phyloP scores from a whole-genome alignment of 2,797 vertebrate species.

The Cossypha caffra region DNA sequence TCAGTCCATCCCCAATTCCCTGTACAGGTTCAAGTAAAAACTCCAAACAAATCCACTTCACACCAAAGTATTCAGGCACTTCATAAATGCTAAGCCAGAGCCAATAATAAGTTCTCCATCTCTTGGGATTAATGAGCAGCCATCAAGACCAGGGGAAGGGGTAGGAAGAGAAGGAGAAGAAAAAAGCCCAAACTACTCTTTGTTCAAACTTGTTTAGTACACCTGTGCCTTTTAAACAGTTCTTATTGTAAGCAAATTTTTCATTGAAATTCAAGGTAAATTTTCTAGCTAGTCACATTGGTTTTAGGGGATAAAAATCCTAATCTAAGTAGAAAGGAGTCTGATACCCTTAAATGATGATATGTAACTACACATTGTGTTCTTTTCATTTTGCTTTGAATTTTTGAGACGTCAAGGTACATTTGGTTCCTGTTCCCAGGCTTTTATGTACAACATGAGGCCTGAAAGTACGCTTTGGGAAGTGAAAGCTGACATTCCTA shows the following conservation, averaged over 20 bases:
- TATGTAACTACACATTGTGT: not conserved
- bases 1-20: not conserved
- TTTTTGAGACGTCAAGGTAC: not conserved
- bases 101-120: not conserved
- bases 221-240: not conserved
- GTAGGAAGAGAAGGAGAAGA: not conserved
- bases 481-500: not conserved
- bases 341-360: not conserved
- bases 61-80: not conserved
- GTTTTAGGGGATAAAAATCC: not conserved
- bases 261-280: not conserved
- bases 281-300: not conserved
- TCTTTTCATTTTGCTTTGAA: slow-evolving; percentile 5
- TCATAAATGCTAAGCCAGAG: not conserved
- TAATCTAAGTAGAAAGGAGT: not conserved
- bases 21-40: not conserved
- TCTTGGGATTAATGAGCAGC: not conserved
- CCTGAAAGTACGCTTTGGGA: not conserved
- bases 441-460: not conserved
- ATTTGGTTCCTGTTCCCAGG: not conserved
- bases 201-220: not conserved
- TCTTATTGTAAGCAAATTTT: not conserved
- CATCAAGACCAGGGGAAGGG: fast-evolving
- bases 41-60: not conserved
- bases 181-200: not conserved